phyloP scores from a whole-genome alignment of 2,888 invertebrate species.

The Cryptocephalus primarius region DNA sequence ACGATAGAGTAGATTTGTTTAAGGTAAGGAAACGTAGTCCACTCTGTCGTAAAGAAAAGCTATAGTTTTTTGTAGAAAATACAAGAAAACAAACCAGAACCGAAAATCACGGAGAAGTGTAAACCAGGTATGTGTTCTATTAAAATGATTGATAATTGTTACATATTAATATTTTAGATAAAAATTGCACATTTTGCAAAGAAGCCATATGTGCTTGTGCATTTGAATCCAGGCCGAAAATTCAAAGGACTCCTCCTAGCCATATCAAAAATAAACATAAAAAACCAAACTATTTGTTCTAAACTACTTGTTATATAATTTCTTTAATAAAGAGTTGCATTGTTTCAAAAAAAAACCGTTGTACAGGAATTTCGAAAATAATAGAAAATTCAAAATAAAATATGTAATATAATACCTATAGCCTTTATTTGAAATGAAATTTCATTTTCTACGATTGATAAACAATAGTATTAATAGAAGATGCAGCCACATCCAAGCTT shows the following conservation, averaged over 20 bases:
- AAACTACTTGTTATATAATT: too few relatives aligned
- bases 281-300: too few relatives aligned
- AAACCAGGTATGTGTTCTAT: neutral
- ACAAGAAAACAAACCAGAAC: neutral
- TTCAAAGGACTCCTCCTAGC: conserved; percentile 16
- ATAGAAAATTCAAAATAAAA: too few relatives aligned
- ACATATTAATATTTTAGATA: conserved; percentile 1
- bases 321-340: too few relatives aligned
- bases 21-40: conserved; percentile 3
- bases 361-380: too few relatives aligned
- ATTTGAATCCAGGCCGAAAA: conserved; percentile 19
- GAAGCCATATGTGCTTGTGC: conserved; percentile 18
- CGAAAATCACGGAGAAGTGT: neutral
- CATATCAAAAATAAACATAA: too few relatives aligned
- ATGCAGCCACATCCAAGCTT: too few relatives aligned
- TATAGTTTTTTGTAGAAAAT: neutral
- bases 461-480: too few relatives aligned
- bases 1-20: conserved; percentile 2
- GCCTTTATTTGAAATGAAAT: too few relatives aligned
- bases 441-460: too few relatives aligned
- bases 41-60: neutral
- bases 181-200: conserved; percentile 13
- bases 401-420: too few relatives aligned
- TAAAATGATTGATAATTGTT: conserved; percentile 1
- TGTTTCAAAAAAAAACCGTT: too few relatives aligned